These are phyloP conservation scores for Numenius phaeopus DNA, from an alignment of 2,797 vertebrate species.

Conservation along the genomic window DNA sequence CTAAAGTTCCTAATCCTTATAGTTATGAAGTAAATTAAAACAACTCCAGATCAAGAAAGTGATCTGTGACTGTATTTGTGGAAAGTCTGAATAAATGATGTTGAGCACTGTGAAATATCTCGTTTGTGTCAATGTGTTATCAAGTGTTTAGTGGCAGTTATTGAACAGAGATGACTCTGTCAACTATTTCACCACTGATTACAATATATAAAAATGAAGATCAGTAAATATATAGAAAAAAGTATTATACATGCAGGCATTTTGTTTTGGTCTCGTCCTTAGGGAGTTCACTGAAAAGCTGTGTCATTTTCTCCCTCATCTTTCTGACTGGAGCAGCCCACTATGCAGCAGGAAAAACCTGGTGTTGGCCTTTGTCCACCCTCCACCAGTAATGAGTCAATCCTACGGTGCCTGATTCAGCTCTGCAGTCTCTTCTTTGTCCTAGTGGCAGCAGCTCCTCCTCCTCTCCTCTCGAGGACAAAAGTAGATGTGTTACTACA, in stretches of 20 bases:
- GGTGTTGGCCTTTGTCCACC: background rate
- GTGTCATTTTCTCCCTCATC: background rate
- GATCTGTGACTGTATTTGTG: background rate
- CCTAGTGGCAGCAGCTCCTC: background rate
- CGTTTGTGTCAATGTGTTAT: background rate
- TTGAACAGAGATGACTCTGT: background rate
- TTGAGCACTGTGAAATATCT: background rate
- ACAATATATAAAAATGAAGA: background rate
- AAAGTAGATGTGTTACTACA: background rate
- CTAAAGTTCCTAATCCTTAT: background rate
- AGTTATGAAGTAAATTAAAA: background rate
- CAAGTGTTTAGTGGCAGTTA: background rate
- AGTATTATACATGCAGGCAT: background rate
- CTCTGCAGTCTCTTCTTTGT: background rate
- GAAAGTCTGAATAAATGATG: background rate
- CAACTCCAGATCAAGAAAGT: background rate
- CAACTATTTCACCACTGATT: background rate
- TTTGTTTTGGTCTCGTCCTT: background rate
- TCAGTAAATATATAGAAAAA: background rate
- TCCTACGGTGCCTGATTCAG: background rate
- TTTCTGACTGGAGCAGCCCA: background rate
- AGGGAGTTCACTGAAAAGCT: background rate
- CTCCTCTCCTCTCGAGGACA: background rate
- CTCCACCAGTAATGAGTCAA: background rate
- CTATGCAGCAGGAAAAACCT: background rate